phyloP scores from a whole-genome alignment of 2,888 invertebrate species.

The Venusia cambrica region DNA sequence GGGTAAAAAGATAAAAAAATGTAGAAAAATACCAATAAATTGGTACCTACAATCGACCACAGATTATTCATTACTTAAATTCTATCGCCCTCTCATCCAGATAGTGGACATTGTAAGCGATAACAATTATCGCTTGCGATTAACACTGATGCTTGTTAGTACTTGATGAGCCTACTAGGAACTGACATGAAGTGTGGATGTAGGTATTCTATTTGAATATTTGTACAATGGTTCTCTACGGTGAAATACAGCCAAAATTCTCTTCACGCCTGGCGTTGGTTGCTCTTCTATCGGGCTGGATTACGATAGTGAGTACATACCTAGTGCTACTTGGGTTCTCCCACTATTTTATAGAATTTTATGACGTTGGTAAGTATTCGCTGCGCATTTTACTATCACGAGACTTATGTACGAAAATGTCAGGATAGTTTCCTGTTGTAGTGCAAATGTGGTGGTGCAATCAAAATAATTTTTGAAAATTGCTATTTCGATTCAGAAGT shows the following conservation, averaged over 20 bases:
- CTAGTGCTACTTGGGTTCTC: too few species aligned
- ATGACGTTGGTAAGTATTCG: too few species aligned
- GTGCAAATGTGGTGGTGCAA: too few species aligned
- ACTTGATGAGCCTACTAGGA: slow-evolving; percentile 46
- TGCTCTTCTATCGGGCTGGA: slow-evolving; percentile 41
- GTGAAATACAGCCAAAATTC: slow-evolving; percentile 28
- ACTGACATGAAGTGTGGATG: slow-evolving; percentile 45
- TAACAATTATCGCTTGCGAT: slow-evolving; percentile 69
- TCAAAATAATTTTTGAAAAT: too few species aligned
- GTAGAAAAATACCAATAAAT: too few species aligned
- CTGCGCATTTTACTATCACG: too few species aligned
- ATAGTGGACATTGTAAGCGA: slow-evolving; percentile 51
- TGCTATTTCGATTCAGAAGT: too few species aligned
- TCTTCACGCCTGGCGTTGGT: slow-evolving; percentile 41
- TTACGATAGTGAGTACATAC: slow-evolving; percentile 55
- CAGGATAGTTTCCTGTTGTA: too few species aligned
- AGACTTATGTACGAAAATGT: too few species aligned
- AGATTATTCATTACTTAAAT: slow-evolving; percentile 7
- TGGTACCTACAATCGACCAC: slow-evolving; percentile 1
- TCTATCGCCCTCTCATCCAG: slow-evolving; percentile 24
- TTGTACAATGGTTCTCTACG: slow-evolving; percentile 15
- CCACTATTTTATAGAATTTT: too few species aligned
- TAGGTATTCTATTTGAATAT: slow-evolving; percentile 23
- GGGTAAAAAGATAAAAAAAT: too few species aligned
- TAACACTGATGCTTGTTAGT: slow-evolving; percentile 50